These are phyloP conservation scores for Phaenicophaeus curvirostris DNA, from an alignment of 2,797 vertebrate species.

Conservation along the genomic window DNA sequence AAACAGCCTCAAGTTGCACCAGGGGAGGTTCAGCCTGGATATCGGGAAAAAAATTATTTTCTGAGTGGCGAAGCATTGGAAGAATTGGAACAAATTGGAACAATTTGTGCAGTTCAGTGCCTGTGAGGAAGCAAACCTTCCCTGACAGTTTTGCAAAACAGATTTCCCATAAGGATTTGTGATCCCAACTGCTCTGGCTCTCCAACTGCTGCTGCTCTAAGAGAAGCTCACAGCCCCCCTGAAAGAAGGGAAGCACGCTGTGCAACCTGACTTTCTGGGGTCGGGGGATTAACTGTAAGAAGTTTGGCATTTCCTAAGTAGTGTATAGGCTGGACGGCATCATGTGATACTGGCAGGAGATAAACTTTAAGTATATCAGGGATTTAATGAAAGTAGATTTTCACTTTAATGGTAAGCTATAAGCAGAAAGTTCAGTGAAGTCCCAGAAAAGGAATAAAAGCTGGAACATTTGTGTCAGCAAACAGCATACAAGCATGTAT, in stretches of 20 bases:
- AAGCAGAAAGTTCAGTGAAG: not conserved
- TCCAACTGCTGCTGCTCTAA: accelerated
- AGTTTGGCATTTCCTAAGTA: slow-evolving; percentile 36
- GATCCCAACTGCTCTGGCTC: not conserved
- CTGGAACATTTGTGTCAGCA: slow-evolving; percentile 31
- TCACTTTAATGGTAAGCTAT: not conserved
- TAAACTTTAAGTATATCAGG: slow-evolving; percentile 10
- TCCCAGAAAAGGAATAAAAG: slow-evolving; percentile 3
- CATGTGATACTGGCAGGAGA: slow-evolving; percentile 38
- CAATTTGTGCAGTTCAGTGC: no score
- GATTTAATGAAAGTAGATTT: slow-evolving; percentile 62
- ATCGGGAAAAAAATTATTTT: no score
- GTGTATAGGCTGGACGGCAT: not conserved
- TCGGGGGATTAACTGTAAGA: not conserved
- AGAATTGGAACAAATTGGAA: no score
- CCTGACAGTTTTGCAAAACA: not conserved
- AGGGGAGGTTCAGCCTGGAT: no score
- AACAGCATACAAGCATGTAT: not conserved
- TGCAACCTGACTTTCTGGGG: not conserved
- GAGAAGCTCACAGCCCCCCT: not conserved
- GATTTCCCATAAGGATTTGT: not conserved
- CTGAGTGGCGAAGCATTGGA: no score
- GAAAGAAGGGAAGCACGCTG: not conserved
- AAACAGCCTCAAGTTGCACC: no score
- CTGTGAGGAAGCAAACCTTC: not conserved